A percentile compares a stretch with the other conserved stretches of the same genome.
phyloP scores from a whole-genome alignment of 2,797 vertebrate species.

The Anolis apletophallus region DNA sequence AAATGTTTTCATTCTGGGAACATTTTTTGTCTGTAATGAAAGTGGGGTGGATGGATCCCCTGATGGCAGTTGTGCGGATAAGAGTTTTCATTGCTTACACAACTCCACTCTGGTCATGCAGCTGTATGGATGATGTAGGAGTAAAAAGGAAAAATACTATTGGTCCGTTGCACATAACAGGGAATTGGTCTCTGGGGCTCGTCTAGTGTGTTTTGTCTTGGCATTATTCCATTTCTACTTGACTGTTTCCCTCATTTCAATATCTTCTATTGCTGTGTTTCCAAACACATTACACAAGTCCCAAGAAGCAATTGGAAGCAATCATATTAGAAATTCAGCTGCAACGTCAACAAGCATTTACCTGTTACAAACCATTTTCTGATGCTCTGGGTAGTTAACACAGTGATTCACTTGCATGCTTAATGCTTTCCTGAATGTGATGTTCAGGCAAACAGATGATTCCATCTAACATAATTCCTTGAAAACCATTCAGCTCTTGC shows the following conservation, averaged over 20 bases:
- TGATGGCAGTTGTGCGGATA: constrained; percentile 58
- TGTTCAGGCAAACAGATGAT: constrained; percentile 46
- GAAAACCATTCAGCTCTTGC: constrained; percentile 41
- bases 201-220: constrained; percentile 68
- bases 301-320: constrained; percentile 65
- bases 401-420: constrained; percentile 61
- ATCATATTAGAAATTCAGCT: constrained; percentile 68
- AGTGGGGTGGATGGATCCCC: constrained; percentile 37
- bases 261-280: constrained; percentile 67
- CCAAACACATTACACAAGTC: constrained; percentile 67
- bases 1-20: constrained; percentile 36
- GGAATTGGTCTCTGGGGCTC: constrained; percentile 71
- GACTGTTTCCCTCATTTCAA: constrained; percentile 69
- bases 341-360: constrained; percentile 53
- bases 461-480: constrained; percentile 32
- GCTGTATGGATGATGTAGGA: constrained; percentile 38
- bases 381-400: constrained; percentile 37
- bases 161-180: constrained; percentile 61
- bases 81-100: constrained; percentile 70
- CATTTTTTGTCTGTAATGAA: constrained; percentile 45
- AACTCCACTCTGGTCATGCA: constrained; percentile 67
- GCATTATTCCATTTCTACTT: constrained; percentile 68
- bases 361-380: constrained; percentile 50
- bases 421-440: constrained; percentile 34
- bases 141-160: constrained; percentile 51